phyloP scores from a whole-genome alignment of 92 coral and sea anemone species.

The Scolanthus callimorphus region DNA sequence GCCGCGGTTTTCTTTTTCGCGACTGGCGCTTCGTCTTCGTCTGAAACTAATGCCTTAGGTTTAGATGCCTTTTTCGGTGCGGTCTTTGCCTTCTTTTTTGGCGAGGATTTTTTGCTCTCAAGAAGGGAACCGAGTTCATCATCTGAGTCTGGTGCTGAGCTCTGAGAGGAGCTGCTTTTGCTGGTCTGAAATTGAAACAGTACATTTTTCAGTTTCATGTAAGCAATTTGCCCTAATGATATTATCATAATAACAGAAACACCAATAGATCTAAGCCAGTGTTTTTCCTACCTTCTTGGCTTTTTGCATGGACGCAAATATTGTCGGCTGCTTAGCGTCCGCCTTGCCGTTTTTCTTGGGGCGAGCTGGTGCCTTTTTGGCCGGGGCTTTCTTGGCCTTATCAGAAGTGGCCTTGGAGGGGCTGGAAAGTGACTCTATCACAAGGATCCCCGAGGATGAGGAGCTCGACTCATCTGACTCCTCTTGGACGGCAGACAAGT shows the following conservation, averaged over 20 bases:
- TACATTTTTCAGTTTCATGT: no score
- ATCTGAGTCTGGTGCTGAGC: conserved; percentile 22
- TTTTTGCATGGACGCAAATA: conserved; percentile 8
- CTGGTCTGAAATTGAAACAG: no score
- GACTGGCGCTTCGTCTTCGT: not conserved
- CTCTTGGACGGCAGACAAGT: no score
- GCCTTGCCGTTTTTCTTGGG: conserved; percentile 1
- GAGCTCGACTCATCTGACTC: conserved; percentile 2
- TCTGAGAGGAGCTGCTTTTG: conserved; percentile 11
- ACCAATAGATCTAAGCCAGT: not conserved
- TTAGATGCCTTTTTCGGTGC: not conserved
- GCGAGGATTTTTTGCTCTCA: not conserved
- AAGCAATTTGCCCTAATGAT: not conserved
- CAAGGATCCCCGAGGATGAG: conserved; percentile 13
- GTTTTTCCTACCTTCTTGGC: conserved; percentile 6
- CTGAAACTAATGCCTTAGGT: not conserved
- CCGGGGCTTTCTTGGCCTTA: not conserved
- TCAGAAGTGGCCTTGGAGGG: conserved; percentile 2
- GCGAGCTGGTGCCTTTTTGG: conserved; percentile 8
- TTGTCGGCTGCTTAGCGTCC: conserved; percentile 10
- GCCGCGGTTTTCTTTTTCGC: conserved; percentile 8
- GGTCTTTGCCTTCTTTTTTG: conserved; percentile 2
- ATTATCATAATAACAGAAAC: not conserved
- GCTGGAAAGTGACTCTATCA: conserved; percentile 3
- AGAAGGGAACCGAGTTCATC: conserved; percentile 22